A percentile compares a stretch with the other conserved stretches of the same genome.
Evolutionary conservation across 2,888 invertebrate genomes (phyloP).

Genomic region (Ditula angustiorana): DNA sequence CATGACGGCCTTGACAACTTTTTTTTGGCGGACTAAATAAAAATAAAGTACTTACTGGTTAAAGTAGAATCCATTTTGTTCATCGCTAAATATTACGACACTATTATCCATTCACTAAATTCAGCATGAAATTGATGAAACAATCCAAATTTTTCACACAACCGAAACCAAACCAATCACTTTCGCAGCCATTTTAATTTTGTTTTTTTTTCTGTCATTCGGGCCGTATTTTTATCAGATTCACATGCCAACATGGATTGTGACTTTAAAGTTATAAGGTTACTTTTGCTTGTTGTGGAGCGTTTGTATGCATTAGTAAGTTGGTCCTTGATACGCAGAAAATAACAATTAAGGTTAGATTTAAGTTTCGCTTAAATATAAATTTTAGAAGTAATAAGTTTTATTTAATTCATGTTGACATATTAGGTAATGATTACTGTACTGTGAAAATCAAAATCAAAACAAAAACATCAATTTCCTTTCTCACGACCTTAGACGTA

Average conservation of each 20-base stretch:
- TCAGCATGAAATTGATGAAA: neutral
- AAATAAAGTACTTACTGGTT: slow-evolving; percentile 59
- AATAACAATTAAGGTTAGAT: no score
- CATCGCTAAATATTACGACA: neutral
- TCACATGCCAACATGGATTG: neutral
- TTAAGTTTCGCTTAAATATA: no score
- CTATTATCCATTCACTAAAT: neutral
- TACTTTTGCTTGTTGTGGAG: no score
- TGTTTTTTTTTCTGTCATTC: neutral
- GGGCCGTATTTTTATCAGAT: no score
- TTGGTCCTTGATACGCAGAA: no score
- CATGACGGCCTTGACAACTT: slow-evolving; percentile 6
- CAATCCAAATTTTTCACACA: neutral
- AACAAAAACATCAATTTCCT: no score
- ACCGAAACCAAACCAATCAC: neutral
- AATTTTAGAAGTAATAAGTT: no score
- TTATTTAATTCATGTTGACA: no score
- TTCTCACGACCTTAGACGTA: no score
- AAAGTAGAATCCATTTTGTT: slow-evolving; percentile 70
- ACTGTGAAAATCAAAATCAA: no score
- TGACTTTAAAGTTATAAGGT: neutral
- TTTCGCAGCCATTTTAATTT: neutral
- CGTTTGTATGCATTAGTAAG: no score
- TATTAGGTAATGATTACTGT: no score
- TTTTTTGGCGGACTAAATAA: slow-evolving; percentile 4